Evolutionary conservation across 2,888 invertebrate genomes (phyloP).

Genomic region (Trichacis sp.): DNA sequence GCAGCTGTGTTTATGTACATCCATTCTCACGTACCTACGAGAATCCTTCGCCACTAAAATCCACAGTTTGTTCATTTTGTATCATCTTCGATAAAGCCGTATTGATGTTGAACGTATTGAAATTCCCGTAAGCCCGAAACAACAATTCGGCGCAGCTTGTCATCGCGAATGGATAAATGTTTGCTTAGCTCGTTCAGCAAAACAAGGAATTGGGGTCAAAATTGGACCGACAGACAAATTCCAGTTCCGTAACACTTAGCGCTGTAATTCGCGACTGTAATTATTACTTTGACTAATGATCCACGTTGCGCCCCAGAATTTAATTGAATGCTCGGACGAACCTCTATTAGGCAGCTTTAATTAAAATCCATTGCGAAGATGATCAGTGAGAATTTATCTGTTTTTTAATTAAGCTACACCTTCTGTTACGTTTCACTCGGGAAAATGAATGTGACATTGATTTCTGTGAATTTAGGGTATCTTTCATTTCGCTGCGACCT

Average conservation of each 20-base stretch:
- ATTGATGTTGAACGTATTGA: conserved; percentile 1
- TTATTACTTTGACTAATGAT: too few species aligned
- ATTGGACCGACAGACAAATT: too few species aligned
- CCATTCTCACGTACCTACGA: background rate
- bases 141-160: background rate
- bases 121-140: background rate
- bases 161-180: background rate
- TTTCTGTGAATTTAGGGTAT: background rate
- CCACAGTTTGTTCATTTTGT: conserved; percentile 1
- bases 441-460: background rate
- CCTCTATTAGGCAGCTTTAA: background rate
- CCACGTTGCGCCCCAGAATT: too few species aligned
- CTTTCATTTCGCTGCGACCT: conserved; percentile 21
- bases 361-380: background rate
- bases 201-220: too few species aligned
- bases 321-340: too few species aligned
- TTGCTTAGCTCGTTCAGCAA: too few species aligned
- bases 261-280: too few species aligned
- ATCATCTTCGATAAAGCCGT: conserved; percentile 7
- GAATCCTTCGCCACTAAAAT: background rate
- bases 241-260: too few species aligned
- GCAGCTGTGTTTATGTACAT: conserved; percentile 1
- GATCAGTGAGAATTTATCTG: background rate
- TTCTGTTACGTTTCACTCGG: background rate
- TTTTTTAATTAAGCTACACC: background rate